Evolutionary conservation across 2,888 invertebrate genomes (phyloP), one percentile per base, ranked within the genome.

Genomic region (Cerceris rybyensis): DNA sequence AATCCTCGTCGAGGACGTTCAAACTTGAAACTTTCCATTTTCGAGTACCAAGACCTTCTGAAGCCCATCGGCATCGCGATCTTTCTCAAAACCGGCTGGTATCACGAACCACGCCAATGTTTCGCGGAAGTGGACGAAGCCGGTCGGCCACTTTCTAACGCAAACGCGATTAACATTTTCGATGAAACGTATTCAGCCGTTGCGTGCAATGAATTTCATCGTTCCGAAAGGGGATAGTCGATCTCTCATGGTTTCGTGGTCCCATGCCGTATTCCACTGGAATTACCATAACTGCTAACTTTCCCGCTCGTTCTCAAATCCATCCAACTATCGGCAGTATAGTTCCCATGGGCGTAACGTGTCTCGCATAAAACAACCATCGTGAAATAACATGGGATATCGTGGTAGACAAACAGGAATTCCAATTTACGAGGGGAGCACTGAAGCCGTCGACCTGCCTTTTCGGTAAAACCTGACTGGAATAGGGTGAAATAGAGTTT

Each of bases 311-410:
- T 76, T 82, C 70, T 70, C 64, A 66, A 72, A 81, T 67, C 69
- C 65, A 73, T 75, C 78, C 69, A 60, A 71, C 73, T 73, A 74
- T 75, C 70, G 43, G 54, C 60, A 1, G 63, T 61, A 50, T 72
- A 61, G 41, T 81, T 84, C 82, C 69, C 84, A 84, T 72, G 81
- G 28, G 68, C 63, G 64, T 77, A 78, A 82, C 71, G 60, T n/a
- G 70, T 69, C 66, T 55, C 70, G 67, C 72, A 75, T 71, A 72
- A 78, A 16, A 43, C 16, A 41, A 46, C 11, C 9, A 46, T 13
- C 50, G n/a, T n/a, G 13, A 13, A 61, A 14, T 11, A 59, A 59
- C 57, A 65, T 49, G 39, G 59, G 68, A 54, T 54, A 52, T 67
- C 59, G 46, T 52, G 42, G 9, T 11, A 46, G 11, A 46, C 11